These are phyloP conservation scores for Amblyraja radiata DNA, from an alignment of 2,797 vertebrate genomes.

Conservation along the genomic window DNA sequence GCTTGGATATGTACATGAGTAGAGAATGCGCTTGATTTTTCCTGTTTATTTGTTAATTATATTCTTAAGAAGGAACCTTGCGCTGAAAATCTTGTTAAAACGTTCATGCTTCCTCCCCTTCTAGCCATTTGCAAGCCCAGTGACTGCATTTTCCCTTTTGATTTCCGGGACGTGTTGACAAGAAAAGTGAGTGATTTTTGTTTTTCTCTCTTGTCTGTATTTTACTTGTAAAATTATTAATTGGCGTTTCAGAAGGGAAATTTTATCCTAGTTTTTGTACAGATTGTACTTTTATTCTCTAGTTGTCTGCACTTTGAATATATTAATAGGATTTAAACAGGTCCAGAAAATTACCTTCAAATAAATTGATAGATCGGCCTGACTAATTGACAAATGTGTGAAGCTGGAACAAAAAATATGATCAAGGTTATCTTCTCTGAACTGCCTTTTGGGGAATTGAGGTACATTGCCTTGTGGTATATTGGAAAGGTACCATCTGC, in stretches of 20 bases:
- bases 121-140: conserved; percentile 81
- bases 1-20: neutral
- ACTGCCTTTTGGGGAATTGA: neutral
- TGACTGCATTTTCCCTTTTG: conserved; percentile 89
- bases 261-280: neutral
- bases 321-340: neutral
- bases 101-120: conserved; percentile 46
- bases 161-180: conserved; percentile 75
- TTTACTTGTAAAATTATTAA: neutral
- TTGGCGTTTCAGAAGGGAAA: neutral
- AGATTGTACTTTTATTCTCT: conserved; percentile 1
- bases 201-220: neutral
- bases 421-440: neutral
- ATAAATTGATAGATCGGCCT: neutral
- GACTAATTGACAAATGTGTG: neutral
- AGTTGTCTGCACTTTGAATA: neutral
- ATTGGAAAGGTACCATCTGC: no score
- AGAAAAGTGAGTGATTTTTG: conserved; percentile 68
- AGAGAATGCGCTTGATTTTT: neutral
- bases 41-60: neutral
- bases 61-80: neutral
- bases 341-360: neutral
- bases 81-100: conserved; percentile 41
- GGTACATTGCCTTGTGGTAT: no score
- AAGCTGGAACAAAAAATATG: neutral